Evolutionary conservation across 2,888 invertebrate genomes (phyloP).

Genomic region (Lasioglossum vierecki): DNA sequence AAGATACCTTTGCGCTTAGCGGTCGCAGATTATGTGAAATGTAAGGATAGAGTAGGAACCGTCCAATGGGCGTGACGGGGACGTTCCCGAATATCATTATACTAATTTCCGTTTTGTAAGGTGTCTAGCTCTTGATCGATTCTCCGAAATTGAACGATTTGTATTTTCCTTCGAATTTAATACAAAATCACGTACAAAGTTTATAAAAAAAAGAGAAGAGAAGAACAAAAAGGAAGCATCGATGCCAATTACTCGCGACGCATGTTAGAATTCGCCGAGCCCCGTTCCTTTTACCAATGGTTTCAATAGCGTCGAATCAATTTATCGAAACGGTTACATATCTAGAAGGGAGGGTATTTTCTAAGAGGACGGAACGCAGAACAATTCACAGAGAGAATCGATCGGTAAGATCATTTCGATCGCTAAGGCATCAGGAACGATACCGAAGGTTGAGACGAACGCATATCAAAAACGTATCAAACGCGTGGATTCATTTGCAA

Average conservation of each 20-base stretch:
- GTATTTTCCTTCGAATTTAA: constrained; percentile 2
- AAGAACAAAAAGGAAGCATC: background rate
- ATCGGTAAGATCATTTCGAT: constrained; percentile 34
- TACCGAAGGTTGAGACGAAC: constrained; percentile 21
- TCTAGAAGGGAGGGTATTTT: constrained; percentile 31
- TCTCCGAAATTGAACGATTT: constrained; percentile 23
- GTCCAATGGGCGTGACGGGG: constrained; percentile 75
- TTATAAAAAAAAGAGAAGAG: background rate
- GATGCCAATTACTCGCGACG: constrained; percentile 1
- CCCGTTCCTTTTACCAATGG: background rate
- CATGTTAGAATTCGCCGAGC: constrained; percentile 16
- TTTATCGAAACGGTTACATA: constrained; percentile 29
- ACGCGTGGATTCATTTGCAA: constrained; percentile 36
- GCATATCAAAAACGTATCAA: constrained; percentile 52
- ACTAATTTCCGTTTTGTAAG: constrained; percentile 29
- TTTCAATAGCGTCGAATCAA: constrained; percentile 13
- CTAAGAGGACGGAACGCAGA: background rate
- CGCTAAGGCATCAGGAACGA: background rate
- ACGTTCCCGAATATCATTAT: constrained; percentile 43
- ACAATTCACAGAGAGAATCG: constrained; percentile 51
- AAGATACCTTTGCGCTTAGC: constrained; percentile 66
- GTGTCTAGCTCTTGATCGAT: constrained; percentile 40
- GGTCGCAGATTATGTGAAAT: constrained; percentile 60
- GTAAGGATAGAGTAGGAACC: constrained; percentile 75
- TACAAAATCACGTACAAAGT: constrained; percentile 1